These are phyloP conservation scores for Brachionus asplanchnoidis DNA, from an alignment of 1,140 invertebrate species.

Conservation along the genomic window DNA sequence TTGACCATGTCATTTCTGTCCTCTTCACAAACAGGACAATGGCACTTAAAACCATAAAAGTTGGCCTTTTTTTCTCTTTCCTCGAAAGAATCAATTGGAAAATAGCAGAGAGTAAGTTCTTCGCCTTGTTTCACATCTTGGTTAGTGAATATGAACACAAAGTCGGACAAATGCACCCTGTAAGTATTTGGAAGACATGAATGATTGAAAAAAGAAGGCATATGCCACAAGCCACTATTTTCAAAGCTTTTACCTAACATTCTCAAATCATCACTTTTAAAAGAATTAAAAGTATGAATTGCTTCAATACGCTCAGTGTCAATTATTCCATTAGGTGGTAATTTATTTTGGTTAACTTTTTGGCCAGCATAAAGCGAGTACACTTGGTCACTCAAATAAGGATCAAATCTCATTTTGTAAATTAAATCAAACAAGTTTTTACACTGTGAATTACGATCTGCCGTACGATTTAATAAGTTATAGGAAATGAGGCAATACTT, in stretches of 20 bases:
- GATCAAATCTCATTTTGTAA: conserved; percentile 14
- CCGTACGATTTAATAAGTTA: background rate
- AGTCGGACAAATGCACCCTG: background rate
- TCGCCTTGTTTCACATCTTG: conserved; percentile 20
- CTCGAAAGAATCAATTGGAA: background rate
- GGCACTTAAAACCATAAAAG: background rate
- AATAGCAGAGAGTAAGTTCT: background rate
- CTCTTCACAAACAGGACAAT: background rate
- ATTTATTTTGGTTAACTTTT: background rate
- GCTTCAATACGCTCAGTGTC: background rate
- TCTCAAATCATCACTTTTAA: background rate
- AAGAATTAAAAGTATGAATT: background rate
- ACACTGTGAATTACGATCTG: background rate
- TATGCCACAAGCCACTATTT: background rate
- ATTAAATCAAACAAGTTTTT: conserved; percentile 21
- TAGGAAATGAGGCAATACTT: background rate
- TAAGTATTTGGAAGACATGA: background rate
- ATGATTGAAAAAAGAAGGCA: conserved; percentile 28
- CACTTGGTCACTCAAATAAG: background rate
- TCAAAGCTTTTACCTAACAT: background rate
- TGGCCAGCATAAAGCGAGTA: conserved; percentile 21
- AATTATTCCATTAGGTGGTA: background rate
- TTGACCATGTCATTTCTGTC: background rate
- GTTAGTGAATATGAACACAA: background rate
- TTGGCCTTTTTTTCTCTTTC: background rate